Evolutionary conservation across 2,888 invertebrate species (phyloP), one percentile per base, ranked within the genome.

Genomic region (Allolobophora icterica): DNA sequence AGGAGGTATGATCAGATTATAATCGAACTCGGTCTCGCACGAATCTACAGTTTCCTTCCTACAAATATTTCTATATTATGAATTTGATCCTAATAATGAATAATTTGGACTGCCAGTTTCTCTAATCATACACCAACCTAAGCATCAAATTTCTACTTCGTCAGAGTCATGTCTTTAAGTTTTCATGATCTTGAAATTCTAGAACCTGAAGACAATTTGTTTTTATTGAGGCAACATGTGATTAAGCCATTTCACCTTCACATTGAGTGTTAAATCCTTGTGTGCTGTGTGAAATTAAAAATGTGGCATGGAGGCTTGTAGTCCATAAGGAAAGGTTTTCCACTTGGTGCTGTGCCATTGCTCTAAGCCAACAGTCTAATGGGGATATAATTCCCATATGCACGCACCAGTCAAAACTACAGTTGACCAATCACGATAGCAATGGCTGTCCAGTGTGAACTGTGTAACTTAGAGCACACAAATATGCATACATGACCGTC

Each of bases 1-100:
- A 40, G 87, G 91, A 91, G 90, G 91, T 91, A 90, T 21, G 90
- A n/a, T 38, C 84, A 0, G 15, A 4, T 87, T 35, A 35, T n/a
- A n/a, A n/a, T 87, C 34, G 24, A 24, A 24, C 52, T 52, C 52
- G 3, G 24, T 52, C 52, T 21, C 19, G 19, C 19, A 45, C 19
- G 11, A 11, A 17, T 45, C 52, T 52, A 3, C 24, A 21, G 52
- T 21, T 52, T 17, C 24, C 52, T 52, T 52, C 24, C 71, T 71
- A n/a, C 30, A 71, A 71, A 71, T 71, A 8, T 71, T n/a, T 71
- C 30, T n/a, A 11, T n/a, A 30, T 45, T 45, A 17, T 38, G 17
- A 52, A 21, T n/a, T 71, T 71, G 8, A 71, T n/a, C 8, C 71
- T 71, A n/a, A 71, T 71, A 11, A 30, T 71, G 8, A 71, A 71